phyloP scores from a whole-genome alignment of 2,797 vertebrate species.

The Botia almorhae region DNA sequence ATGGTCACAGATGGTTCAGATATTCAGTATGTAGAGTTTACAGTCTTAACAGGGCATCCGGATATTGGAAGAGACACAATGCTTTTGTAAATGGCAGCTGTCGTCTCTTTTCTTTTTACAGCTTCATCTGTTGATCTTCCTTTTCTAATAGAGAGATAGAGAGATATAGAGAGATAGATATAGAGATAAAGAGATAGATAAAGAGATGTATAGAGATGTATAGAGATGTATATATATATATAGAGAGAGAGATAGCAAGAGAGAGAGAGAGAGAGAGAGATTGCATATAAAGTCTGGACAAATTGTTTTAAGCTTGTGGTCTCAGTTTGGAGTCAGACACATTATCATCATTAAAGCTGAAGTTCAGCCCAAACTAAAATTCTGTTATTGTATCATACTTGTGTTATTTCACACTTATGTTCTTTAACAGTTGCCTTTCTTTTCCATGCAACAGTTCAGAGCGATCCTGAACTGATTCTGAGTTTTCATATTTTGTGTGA shows the following conservation, averaged over 20 bases:
- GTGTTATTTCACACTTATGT: neutral
- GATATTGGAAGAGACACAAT: neutral
- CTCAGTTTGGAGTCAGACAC: conserved; percentile 6
- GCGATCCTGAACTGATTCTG: neutral
- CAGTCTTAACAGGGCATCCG: neutral
- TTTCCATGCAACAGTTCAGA: neutral
- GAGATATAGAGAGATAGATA: too few species aligned
- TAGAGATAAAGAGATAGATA: too few species aligned
- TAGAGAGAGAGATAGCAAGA: too few species aligned
- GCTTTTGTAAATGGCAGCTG: neutral
- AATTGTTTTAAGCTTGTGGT: conserved; percentile 57
- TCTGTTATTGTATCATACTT: neutral
- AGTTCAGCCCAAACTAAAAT: neutral
- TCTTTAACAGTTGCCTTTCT: neutral
- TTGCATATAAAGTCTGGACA: conserved; percentile 34
- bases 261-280: neutral
- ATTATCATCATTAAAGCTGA: conserved; percentile 6
- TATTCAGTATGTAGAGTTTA: conserved; percentile 5
- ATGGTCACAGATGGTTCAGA: conserved; percentile 17
- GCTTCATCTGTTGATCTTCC: too few species aligned
- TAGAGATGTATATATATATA: too few species aligned
- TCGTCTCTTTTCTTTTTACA: neutral
- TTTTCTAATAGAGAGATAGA: too few species aligned
- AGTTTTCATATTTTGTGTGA: neutral
- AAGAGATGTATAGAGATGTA: too few species aligned